A percentile compares a stretch with the other conserved stretches of the same genome.
Conservation (phyloP, 2,797 vertebrate genomes). For the Alosa sapidissima region DNA sequence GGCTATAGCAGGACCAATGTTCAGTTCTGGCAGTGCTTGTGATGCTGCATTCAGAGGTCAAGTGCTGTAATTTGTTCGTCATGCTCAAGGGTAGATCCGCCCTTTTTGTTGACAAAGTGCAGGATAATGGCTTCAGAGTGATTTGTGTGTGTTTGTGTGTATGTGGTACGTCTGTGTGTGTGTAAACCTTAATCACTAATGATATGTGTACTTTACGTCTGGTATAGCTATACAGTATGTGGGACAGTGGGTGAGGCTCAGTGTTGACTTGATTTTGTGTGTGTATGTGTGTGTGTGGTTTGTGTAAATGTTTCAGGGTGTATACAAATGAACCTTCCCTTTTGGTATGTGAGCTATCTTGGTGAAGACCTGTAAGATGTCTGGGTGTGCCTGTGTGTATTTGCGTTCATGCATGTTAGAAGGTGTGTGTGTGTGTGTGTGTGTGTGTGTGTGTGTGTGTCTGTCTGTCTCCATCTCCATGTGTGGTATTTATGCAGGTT, state of each 20-base stretch:
- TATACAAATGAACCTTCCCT: background rate
- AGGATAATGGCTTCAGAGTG: background rate
- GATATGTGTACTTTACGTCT: background rate
- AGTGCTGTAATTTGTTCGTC: slow-evolving; percentile 7
- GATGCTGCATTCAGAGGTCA: slow-evolving; percentile 6
- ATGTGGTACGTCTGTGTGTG: background rate
- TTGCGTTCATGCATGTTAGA: background rate
- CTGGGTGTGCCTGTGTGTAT: background rate
- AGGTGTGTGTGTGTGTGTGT: background rate
- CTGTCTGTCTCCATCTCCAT: background rate
- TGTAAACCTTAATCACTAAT: background rate
- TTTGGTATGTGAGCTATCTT: background rate
- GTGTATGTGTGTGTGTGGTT: background rate
- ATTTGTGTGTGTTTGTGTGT: background rate
- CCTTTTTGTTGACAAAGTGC: slow-evolving; percentile 16
- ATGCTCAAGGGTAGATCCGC: slow-evolving; percentile 1
- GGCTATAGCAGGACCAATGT: background rate
- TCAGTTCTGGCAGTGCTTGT: background rate
- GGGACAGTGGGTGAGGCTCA: background rate
- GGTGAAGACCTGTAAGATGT: background rate
- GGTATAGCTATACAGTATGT: background rate
- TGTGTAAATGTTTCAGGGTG: background rate
- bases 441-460: background rate
- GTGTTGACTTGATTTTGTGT: background rate
- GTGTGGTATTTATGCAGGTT: slow-evolving; percentile 18